Conservation (phyloP, 64 coral and sea anemone genomes). For the Catalaphyllia jardinei region DNA sequence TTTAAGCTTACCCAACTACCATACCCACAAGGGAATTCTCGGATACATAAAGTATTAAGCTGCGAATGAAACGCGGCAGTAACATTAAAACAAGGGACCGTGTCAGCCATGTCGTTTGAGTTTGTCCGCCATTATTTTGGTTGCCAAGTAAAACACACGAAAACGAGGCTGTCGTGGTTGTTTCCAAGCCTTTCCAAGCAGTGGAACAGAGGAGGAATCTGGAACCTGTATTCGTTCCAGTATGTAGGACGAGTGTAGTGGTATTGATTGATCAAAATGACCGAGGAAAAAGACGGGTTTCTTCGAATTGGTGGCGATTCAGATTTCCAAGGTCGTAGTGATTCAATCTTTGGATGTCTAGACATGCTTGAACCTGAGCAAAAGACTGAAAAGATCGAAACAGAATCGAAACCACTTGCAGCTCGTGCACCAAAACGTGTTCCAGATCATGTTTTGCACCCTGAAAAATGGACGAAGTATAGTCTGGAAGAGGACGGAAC, state of each 20-base stretch:
- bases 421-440: constrained; percentile 50
- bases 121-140: constrained; percentile 63
- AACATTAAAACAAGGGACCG: constrained; percentile 34
- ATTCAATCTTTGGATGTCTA: constrained; percentile 78
- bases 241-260: neutral
- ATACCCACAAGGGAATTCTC: constrained; percentile 97
- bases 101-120: constrained; percentile 30
- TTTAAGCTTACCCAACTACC: constrained; percentile 83
- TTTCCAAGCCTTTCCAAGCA: constrained; percentile 31
- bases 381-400: constrained; percentile 7
- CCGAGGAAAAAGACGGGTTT: constrained; percentile 48
- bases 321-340: constrained; percentile 74
- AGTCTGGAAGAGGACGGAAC: constrained; percentile 80
- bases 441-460: constrained; percentile 86
- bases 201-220: constrained; percentile 13
- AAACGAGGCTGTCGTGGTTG: constrained; percentile 23
- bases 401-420: neutral
- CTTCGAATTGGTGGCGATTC: constrained; percentile 77
- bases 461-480: constrained; percentile 93
- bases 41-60: constrained; percentile 80
- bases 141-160: constrained; percentile 71
- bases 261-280: constrained; percentile 42
- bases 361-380: constrained; percentile 75
- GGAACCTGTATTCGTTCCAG: constrained; percentile 34
- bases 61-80: constrained; percentile 88